These are phyloP conservation scores for Oophaga sylvatica DNA, from an alignment of 2,797 vertebrate species.

Conservation along the genomic window DNA sequence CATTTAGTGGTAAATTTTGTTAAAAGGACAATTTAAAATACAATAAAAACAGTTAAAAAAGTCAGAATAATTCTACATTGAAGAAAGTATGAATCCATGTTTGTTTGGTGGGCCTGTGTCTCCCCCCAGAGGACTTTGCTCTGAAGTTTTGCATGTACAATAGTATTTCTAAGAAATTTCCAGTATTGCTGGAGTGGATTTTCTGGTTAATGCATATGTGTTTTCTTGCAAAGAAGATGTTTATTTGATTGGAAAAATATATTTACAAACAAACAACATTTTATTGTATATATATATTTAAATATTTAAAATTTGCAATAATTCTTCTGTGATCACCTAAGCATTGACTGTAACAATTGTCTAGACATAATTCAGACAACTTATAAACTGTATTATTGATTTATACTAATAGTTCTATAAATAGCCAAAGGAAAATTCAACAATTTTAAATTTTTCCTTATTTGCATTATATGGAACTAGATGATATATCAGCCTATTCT, in stretches of 20 bases:
- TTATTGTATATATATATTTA: neutral
- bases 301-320: neutral
- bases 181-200: neutral
- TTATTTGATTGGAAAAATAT: neutral
- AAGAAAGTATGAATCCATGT: neutral
- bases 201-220: neutral
- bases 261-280: neutral
- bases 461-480: too few species aligned
- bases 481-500: too few species aligned
- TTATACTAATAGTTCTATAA: too few species aligned
- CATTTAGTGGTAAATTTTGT: neutral
- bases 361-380: neutral
- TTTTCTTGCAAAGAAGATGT: neutral
- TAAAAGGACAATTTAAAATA: neutral
- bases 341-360: neutral
- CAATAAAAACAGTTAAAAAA: neutral
- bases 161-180: neutral
- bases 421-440: too few species aligned
- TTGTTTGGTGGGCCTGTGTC: conserved; percentile 17
- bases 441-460: too few species aligned
- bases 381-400: too few species aligned
- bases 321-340: neutral
- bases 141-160: neutral
- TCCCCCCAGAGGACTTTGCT: conserved; percentile 31
- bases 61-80: neutral